phyloP scores from a whole-genome alignment of 1,140 invertebrate species.

The Drosophila kepulauana region DNA sequence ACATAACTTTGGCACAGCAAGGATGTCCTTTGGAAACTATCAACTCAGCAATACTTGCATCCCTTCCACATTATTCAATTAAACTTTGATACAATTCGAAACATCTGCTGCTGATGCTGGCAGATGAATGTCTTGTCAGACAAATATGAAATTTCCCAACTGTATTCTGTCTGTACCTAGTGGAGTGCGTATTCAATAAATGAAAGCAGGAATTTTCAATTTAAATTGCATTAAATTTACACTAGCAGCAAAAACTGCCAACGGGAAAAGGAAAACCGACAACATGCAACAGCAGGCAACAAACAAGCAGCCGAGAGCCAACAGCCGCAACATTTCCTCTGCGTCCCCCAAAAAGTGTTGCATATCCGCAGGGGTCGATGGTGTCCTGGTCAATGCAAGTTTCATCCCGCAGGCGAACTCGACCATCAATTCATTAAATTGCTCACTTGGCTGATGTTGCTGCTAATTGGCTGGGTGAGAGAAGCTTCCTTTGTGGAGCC shows the following conservation, averaged over 20 bases:
- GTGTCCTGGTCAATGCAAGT: slow-evolving; percentile 2
- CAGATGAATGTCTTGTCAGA: background rate
- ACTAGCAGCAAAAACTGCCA: slow-evolving; percentile 32
- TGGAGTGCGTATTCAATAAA: slow-evolving; percentile 57
- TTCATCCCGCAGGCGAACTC: slow-evolving; percentile 14
- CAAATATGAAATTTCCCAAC: slow-evolving; percentile 21
- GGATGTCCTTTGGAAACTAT: background rate
- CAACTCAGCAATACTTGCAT: background rate
- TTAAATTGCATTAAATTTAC: slow-evolving; percentile 69
- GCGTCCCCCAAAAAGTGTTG: slow-evolving; percentile 23
- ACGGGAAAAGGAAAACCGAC: background rate
- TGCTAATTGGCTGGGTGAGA: slow-evolving; percentile 28
- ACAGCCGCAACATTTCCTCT: slow-evolving; percentile 20
- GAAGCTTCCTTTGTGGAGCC: background rate
- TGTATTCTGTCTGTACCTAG: background rate
- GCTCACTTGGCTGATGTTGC: slow-evolving; percentile 6
- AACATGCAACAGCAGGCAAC: background rate
- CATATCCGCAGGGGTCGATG: slow-evolving; percentile 19
- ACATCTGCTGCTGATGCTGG: slow-evolving; percentile 9
- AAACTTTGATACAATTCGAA: slow-evolving; percentile 19
- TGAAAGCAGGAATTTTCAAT: slow-evolving; percentile 68
- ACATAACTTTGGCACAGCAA: slow-evolving; percentile 7
- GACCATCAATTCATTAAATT: slow-evolving; percentile 30
- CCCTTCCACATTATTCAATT: background rate
- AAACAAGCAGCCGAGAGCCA: background rate